Evolutionary conservation across 2,113 vertebrate genomes (phyloP), one percentile per base, ranked within the genome.

Genomic region (Todiramphus saurophagus): DNA sequence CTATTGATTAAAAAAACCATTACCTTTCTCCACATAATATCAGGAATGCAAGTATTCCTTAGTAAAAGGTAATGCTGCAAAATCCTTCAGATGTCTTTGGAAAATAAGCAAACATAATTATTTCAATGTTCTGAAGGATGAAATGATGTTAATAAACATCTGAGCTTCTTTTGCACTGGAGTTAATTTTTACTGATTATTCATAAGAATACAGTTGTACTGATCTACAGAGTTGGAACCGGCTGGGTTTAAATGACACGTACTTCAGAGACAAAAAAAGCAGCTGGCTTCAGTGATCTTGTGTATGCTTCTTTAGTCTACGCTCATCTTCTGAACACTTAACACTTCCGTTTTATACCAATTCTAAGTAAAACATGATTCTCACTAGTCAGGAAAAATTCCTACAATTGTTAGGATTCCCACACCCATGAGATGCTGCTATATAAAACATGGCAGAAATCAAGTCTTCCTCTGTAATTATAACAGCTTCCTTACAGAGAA

Each of bases 251-350:
- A 90, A 66, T 3, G 15, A 18, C 35, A 68, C 39, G 1, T 9
- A 11, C 33, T 24, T 70, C 24, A 67, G 5, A 56, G 48, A n/a
- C 16, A 80, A 41, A 46, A 15, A 11, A 1, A 84, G 60, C 77
- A 89, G 43, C 69, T 91, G 81, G 25, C 48, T n/a, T 78, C 51
- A 18, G 16, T 6, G 27, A 43, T 2, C 64, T 24, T 1, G 0
- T 16, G 24, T 14, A 4, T 0, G 4, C 53, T 86, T 35, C 73
- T 25, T 58, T 7, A 18, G 25, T 15, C 66, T 44, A 2, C 0
- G 2, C 10, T 75, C 0, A 0, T 56, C 14, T 67, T 58, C 70
- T 72, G 12, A 60, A 24, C 6, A 28, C 13, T 58, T 17, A 55
- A 21, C 12, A 33, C 55, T 51, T 17, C 3, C 27, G 35, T 27